Conservation (phyloP, 2,888 invertebrate species). For the Drosophila pseudotakahashii region DNA sequence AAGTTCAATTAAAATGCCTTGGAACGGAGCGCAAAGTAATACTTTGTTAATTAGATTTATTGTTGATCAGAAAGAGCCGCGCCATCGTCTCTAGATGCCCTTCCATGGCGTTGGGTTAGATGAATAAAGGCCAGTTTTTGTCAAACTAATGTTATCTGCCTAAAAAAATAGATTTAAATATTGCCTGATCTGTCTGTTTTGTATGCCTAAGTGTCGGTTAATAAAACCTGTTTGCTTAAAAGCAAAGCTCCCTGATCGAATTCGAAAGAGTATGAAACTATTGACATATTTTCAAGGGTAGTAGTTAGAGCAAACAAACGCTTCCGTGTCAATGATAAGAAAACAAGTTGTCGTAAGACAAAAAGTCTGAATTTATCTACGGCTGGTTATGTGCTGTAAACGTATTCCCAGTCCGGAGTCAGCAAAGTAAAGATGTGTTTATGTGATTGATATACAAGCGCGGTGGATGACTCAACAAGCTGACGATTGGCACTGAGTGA, state of each 20-base stretch:
- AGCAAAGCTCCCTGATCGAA: constrained; percentile 1
- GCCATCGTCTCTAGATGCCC: constrained; percentile 8
- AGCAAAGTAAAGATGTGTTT: constrained; percentile 15
- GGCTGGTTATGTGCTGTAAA: constrained; percentile 31
- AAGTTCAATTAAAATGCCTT: constrained; percentile 58
- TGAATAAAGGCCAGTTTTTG: neutral
- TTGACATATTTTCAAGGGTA: neutral
- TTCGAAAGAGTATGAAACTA: constrained; percentile 3
- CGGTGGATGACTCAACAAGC: constrained; percentile 12
- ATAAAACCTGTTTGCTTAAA: constrained; percentile 3
- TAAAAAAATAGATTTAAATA: neutral
- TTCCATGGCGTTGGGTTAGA: neutral
- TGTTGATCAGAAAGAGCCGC: constrained; percentile 4
- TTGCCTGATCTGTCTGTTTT: neutral
- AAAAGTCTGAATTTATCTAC: constrained; percentile 28
- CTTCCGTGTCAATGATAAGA: constrained; percentile 39
- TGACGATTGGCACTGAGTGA: neutral
- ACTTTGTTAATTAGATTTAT: constrained; percentile 44
- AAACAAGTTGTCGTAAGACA: constrained; percentile 31
- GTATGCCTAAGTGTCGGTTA: neutral
- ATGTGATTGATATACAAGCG: constrained; percentile 13
- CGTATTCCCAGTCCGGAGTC: neutral
- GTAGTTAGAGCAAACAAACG: constrained; percentile 27
- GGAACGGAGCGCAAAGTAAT: constrained; percentile 30
- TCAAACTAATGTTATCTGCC: neutral